Evolutionary conservation across 2,797 vertebrate species (phyloP), one percentile per base, ranked within the genome.

Genomic region (Selene dorsalis): DNA sequence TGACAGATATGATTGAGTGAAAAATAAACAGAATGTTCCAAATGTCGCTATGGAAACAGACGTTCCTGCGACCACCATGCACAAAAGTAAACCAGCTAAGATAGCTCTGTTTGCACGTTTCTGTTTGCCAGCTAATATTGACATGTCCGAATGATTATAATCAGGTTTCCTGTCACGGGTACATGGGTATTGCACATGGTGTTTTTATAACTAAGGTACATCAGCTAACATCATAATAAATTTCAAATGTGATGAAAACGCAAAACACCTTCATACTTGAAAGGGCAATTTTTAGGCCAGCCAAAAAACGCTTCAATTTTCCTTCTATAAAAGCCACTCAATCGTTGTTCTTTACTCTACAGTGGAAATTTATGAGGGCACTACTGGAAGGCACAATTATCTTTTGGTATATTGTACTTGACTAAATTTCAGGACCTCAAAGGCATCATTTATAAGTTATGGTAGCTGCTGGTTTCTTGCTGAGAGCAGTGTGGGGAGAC

Each of bases 101-200:
- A 79, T 83, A 80, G 66, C 18, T 74, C 26, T 84, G 59, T 90
- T 86, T 87, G 71, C 47, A 53, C 10, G 47, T 57, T 67, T 79
- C 47, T 79, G 81, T 89, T 89, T 85, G 83, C 80, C 41, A 16
- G 65, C 79, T 84, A 86, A 89, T 90, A 90, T 89, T 88, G 86
- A 91, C 76, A 75, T 24, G 53, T 79, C 28, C 2, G 18, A 84
- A 78, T 67, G 53, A 58, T 86, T 58, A 55, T 59, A 65, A 74
- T 83, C 59, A 64, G 8, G 53, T 77, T 86, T 86, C 69, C 63
- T 73, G 62, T 78, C 35, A 41, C 38, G 47, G 28, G 26, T 3
- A 43, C 2, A 43, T 64, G 41, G 26, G 4, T 35, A 17, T 73
- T 75, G 60, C 52, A 68, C 26, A 24, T 35, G 13, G 24, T 60